These are phyloP conservation scores for Paragorgia papillata DNA, from an alignment of 92 coral and sea anemone species.

Conservation along the genomic window DNA sequence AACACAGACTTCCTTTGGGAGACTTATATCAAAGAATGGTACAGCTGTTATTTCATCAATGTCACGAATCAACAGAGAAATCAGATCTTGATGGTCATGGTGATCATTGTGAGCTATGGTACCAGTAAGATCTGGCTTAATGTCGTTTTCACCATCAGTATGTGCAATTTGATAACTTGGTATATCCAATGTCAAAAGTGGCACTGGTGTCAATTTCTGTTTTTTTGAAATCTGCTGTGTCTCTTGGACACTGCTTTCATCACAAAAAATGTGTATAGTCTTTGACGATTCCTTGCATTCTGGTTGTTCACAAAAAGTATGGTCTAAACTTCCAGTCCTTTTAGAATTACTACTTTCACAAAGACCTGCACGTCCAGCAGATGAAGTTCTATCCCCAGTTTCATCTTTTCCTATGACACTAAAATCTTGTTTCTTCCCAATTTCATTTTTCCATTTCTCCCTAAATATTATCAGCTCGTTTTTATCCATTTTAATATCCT, in stretches of 20 bases:
- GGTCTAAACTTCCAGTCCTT: no score
- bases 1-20: conserved; percentile 87
- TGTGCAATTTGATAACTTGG: conserved; percentile 1
- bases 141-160: neutral
- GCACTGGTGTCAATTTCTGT: neutral
- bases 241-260: neutral
- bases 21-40: conserved; percentile 84
- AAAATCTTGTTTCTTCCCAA: conserved; percentile 33
- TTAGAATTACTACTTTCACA: no score
- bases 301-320: no score
- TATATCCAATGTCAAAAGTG: conserved; percentile 17
- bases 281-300: neutral
- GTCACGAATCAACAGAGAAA: conserved; percentile 86
- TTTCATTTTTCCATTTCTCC: conserved; percentile 72
- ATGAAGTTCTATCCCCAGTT: no score
- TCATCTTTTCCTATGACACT: neutral
- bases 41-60: conserved; percentile 82
- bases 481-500: conserved; percentile 20
- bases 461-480: conserved; percentile 70
- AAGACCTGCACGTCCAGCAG: no score
- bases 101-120: neutral
- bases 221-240: neutral
- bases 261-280: neutral
- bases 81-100: conserved; percentile 45
- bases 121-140: neutral